A percentile compares a stretch with the other conserved stretches of the same genome.
These are phyloP conservation scores for Indicator indicator DNA, from an alignment of 2,113 vertebrate species.

Conservation along the genomic window DNA sequence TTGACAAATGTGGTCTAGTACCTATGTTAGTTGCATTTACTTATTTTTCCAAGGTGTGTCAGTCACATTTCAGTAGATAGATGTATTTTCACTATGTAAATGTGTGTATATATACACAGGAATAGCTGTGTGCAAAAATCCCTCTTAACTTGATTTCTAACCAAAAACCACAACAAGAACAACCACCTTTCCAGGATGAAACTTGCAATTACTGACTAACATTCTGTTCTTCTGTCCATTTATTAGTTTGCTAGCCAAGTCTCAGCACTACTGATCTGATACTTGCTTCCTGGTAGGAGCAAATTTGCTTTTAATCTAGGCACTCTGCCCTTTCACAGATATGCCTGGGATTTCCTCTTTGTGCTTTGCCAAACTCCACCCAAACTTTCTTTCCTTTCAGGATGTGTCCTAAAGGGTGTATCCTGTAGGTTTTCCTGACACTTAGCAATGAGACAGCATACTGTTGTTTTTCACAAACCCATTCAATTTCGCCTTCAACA, in stretches of 20 bases:
- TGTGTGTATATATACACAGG: neutral
- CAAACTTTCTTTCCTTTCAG: slow-evolving; percentile 60
- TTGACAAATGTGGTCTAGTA: neutral
- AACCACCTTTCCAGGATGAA: neutral
- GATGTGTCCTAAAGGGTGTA: slow-evolving; percentile 37
- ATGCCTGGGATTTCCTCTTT: neutral
- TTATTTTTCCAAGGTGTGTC: neutral
- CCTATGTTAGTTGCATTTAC: neutral
- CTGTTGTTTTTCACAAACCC: neutral
- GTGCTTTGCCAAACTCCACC: slow-evolving; percentile 29
- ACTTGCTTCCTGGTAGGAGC: slow-evolving; percentile 3
- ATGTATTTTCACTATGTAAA: neutral
- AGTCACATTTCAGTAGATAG: neutral
- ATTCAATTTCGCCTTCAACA: neutral
- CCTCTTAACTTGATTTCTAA: neutral
- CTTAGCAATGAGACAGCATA: neutral
- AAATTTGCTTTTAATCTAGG: slow-evolving; percentile 1
- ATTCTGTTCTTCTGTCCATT: neutral
- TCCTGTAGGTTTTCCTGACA: slow-evolving; percentile 49
- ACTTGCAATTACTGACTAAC: neutral
- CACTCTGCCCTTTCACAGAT: slow-evolving; percentile 2
- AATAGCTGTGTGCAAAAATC: neutral
- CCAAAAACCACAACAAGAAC: too few species aligned
- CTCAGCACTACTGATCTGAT: neutral
- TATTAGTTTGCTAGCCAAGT: neutral